These are phyloP conservation scores for Pseudomyrmex cubaensis DNA, from an alignment of 1,140 invertebrate species.

Conservation along the genomic window DNA sequence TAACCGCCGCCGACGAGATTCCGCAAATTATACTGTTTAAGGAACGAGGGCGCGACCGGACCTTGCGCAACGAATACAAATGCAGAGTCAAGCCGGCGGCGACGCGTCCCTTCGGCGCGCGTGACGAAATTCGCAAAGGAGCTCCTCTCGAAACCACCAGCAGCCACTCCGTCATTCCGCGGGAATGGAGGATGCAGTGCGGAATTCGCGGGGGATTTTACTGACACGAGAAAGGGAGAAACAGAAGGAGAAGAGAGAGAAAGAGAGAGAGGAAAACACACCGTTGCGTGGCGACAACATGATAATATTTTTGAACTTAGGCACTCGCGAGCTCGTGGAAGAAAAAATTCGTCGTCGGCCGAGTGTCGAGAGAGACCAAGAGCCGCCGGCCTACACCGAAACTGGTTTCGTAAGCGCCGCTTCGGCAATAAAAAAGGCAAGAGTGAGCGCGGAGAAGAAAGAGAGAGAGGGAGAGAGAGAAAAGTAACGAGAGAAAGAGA, in stretches of 20 bases:
- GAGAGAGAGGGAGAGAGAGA: slow-evolving; percentile 16
- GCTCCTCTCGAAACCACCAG: slow-evolving; percentile 36
- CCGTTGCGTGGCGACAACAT: slow-evolving; percentile 47
- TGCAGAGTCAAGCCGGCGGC: slow-evolving; percentile 54
- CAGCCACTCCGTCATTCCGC: neutral
- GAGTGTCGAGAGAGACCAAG: slow-evolving; percentile 36
- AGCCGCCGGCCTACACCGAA: slow-evolving; percentile 44
- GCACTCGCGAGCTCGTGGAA: slow-evolving; percentile 19
- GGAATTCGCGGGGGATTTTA: slow-evolving; percentile 53
- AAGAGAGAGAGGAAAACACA: neutral
- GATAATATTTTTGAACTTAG: slow-evolving; percentile 62
- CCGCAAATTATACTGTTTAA: slow-evolving; percentile 68
- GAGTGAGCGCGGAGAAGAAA: neutral
- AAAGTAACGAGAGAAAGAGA: slow-evolving; percentile 15
- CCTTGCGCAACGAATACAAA: slow-evolving; percentile 74
- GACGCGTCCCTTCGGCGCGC: slow-evolving; percentile 65
- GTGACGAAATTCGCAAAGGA: slow-evolving; percentile 69
- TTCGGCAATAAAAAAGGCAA: slow-evolving; percentile 49
- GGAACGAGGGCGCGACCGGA: slow-evolving; percentile 71
- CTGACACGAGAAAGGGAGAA: slow-evolving; percentile 10
- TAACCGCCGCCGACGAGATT: slow-evolving; percentile 54
- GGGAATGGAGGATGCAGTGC: neutral
- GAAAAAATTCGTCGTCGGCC: slow-evolving; percentile 46
- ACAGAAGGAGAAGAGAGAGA: slow-evolving; percentile 17
- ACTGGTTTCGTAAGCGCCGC: slow-evolving; percentile 58